phyloP scores from a whole-genome alignment of 2,113 vertebrate genomes.

The Tiliqua scincoides region DNA sequence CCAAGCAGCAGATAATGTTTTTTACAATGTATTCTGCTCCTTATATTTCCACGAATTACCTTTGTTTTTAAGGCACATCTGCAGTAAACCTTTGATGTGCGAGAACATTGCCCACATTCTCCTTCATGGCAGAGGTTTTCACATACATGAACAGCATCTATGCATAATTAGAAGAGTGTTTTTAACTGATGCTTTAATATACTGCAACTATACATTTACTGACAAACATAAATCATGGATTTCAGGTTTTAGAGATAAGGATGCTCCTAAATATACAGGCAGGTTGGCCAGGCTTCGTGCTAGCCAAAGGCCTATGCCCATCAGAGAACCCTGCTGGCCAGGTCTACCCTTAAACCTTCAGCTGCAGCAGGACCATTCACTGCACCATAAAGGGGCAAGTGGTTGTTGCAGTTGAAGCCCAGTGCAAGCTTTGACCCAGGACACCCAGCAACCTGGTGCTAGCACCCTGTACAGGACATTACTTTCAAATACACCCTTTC shows the following conservation, averaged over 20 bases:
- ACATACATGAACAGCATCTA: conserved; percentile 92
- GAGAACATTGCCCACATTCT: conserved; percentile 89
- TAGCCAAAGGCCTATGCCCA: not conserved
- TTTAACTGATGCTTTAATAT: not conserved
- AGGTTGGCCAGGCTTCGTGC: too few relatives aligned
- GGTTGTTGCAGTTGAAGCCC: too few relatives aligned
- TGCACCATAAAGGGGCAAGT: too few relatives aligned
- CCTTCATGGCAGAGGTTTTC: conserved; percentile 95
- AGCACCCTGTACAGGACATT: not conserved
- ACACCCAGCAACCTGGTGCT: too few relatives aligned
- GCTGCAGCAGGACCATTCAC: too few relatives aligned
- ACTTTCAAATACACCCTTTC: not conserved
- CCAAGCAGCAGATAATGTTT: not conserved
- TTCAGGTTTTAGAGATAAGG: not conserved
- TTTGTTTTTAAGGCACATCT: conserved; percentile 92
- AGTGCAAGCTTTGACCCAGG: not conserved
- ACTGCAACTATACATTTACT: not conserved
- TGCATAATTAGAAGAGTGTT: conserved; percentile 40
- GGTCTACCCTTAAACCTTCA: too few relatives aligned
- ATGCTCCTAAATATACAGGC: not conserved
- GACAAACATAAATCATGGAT: not conserved
- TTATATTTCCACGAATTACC: conserved; percentile 71
- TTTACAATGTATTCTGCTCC: not conserved
- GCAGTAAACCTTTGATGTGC: conserved; percentile 92
- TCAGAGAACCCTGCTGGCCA: too few relatives aligned